Percentiles rank a stretch among this genome's conserved stretches.
These are phyloP conservation scores for Neodiprion lecontei DNA, from an alignment of 1,140 invertebrate genomes.

Conservation along the genomic window DNA sequence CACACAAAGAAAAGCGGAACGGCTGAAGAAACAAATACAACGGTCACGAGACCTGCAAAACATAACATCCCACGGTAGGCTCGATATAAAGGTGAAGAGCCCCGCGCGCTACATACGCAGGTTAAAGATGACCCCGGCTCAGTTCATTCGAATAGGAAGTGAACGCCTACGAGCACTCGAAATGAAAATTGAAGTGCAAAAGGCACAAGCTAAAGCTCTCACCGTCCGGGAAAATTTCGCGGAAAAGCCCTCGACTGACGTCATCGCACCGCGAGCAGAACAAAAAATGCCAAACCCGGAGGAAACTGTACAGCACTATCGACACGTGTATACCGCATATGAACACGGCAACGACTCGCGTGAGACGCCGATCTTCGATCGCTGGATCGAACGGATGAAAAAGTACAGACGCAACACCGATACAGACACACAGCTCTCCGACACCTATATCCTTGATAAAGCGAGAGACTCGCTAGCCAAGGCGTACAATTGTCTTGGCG, in stretches of 20 bases:
- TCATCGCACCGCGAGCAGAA: neutral
- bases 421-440: neutral
- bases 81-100: neutral
- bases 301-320: neutral
- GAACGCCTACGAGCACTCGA: slow-evolving; percentile 10
- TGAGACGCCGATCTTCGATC: slow-evolving; percentile 5
- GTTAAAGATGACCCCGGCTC: slow-evolving; percentile 10
- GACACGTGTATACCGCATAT: neutral
- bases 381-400: slow-evolving; percentile 9
- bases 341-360: neutral
- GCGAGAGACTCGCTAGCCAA: neutral
- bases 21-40: no score
- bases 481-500: neutral
- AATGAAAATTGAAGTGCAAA: slow-evolving; percentile 2
- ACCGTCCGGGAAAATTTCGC: neutral
- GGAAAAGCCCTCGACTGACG: neutral
- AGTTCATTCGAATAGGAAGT: neutral
- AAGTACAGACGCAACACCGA: neutral
- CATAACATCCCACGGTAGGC: no score
- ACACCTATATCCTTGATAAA: neutral
- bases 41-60: no score
- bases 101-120: neutral
- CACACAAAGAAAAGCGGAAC: no score
- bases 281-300: slow-evolving; percentile 1
- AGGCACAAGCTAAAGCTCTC: neutral